These are phyloP conservation scores for Vollenhovia emeryi DNA, from an alignment of 1,140 invertebrate species.

Conservation along the genomic window DNA sequence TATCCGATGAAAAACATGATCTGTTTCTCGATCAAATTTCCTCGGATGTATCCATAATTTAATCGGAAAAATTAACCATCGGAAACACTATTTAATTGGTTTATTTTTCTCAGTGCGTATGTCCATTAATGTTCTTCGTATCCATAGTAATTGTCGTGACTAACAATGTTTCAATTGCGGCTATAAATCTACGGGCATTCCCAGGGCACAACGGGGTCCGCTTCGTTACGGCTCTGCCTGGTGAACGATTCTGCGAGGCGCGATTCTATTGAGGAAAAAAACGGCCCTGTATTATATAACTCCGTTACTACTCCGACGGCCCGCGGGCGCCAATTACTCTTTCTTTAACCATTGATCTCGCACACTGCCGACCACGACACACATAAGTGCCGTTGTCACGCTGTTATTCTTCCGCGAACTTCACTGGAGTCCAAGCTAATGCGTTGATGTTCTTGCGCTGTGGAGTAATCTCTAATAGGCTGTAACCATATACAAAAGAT, in stretches of 20 bases:
- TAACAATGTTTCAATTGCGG: background rate
- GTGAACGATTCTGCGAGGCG: background rate
- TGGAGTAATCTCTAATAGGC: background rate
- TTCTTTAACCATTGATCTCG: background rate
- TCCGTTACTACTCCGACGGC: background rate
- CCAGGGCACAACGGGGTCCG: background rate
- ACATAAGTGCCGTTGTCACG: background rate
- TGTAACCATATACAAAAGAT: background rate
- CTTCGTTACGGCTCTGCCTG: background rate
- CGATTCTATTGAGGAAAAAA: slow-evolving; percentile 29
- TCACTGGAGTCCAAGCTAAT: background rate
- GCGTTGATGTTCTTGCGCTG: background rate
- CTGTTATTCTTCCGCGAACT: background rate
- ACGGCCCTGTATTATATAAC: slow-evolving; percentile 6
- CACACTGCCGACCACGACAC: background rate
- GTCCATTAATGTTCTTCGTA: background rate
- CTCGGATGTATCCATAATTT: no score
- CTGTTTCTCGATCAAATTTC: no score
- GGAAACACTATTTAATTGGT: no score
- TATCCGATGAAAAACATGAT: no score
- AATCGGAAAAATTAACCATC: no score
- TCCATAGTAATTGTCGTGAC: background rate
- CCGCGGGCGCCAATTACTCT: background rate
- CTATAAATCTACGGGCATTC: background rate
- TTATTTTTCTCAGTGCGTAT: no score